A percentile compares a stretch with the other conserved stretches of the same genome.
Conservation (phyloP, 1,140 invertebrate genomes). For the Sitodiplosis mosellana region DNA sequence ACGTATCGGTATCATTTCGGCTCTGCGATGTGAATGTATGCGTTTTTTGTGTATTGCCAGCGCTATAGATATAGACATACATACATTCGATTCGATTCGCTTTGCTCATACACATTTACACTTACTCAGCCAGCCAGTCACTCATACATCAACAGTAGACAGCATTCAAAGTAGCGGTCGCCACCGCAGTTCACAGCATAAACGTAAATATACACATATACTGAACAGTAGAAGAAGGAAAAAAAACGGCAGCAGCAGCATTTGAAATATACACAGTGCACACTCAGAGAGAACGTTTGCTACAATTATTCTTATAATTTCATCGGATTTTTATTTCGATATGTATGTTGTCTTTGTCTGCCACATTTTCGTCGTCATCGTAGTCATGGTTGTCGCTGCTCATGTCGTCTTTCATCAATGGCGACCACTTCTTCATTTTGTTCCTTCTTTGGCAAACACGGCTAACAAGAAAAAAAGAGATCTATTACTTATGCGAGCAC, state of each 20-base stretch:
- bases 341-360: not conserved
- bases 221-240: too few species aligned
- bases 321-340: not conserved
- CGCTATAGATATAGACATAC: too few species aligned
- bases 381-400: not conserved
- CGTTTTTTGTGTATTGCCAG: not conserved
- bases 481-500: too few species aligned
- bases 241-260: too few species aligned
- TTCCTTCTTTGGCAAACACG: not conserved
- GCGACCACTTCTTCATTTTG: not conserved
- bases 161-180: not conserved
- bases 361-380: not conserved
- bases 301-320: not conserved
- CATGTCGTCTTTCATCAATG: not conserved
- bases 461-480: too few species aligned
- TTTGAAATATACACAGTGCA: not conserved
- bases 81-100: not conserved
- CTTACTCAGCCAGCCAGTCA: not conserved
- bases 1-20: too few species aligned
- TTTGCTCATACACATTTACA: not conserved
- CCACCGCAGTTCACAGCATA: too few species aligned
- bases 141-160: not conserved
- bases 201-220: not conserved
- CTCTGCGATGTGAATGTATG: not conserved
- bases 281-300: not conserved